Conservation (phyloP, 2,888 invertebrate genomes). For the Maniola hyperantus region DNA sequence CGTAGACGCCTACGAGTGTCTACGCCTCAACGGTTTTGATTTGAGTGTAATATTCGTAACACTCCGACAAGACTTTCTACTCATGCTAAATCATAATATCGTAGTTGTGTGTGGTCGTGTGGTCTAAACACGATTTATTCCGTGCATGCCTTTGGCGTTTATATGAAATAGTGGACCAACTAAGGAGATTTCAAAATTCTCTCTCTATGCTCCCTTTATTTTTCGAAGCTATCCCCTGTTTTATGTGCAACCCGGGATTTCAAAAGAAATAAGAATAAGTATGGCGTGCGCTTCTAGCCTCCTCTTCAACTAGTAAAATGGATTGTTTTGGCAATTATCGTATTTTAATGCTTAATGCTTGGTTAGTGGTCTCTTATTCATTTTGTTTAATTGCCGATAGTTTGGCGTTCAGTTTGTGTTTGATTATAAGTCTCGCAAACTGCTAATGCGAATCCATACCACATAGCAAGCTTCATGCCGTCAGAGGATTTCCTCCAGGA, state of each 20-base stretch:
- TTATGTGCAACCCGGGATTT: conserved; percentile 8
- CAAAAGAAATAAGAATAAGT: conserved; percentile 4
- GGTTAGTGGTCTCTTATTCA: not conserved
- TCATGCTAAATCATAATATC: conserved; percentile 3
- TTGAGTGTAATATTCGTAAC: not conserved
- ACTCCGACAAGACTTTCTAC: not conserved
- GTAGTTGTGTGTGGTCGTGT: conserved; percentile 29
- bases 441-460: no score
- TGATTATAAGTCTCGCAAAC: no score
- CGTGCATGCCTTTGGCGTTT: conserved; percentile 36
- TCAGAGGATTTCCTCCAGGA: no score
- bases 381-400: not conserved
- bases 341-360: not conserved
- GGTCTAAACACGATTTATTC: conserved; percentile 11
- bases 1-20: no score
- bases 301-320: not conserved
- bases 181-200: conserved; percentile 32
- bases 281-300: not conserved
- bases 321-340: not conserved
- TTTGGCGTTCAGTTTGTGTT: no score
- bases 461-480: no score
- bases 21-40: no score
- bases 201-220: conserved; percentile 18
- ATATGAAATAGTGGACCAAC: conserved; percentile 34
- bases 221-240: conserved; percentile 23